Conservation (phyloP, 2,113 vertebrate genomes). For the Percopsis transmontana region DNA sequence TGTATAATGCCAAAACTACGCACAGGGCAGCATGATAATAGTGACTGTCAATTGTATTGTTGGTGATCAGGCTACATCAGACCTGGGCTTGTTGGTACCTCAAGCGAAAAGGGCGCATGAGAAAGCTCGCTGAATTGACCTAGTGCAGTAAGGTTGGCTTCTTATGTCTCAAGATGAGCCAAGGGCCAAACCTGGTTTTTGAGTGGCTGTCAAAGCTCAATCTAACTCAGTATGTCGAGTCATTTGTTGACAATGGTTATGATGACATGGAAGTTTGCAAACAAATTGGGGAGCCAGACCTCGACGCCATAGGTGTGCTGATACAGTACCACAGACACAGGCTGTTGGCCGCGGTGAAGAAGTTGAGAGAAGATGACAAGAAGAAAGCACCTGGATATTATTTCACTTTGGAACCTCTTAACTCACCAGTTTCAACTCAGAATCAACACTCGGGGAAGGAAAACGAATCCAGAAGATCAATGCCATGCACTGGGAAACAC, state of each 20-base stretch:
- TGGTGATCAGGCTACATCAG: background rate
- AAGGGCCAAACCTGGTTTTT: constrained; percentile 85
- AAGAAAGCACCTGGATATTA: constrained; percentile 82
- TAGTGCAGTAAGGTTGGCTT: background rate
- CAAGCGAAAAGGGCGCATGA: background rate
- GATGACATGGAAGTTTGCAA: constrained; percentile 98
- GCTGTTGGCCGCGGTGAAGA: constrained; percentile 85
- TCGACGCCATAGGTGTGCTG: constrained; percentile 93
- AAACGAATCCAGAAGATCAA: constrained; percentile 22
- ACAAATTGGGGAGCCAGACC: constrained; percentile 94
- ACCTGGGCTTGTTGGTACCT: background rate
- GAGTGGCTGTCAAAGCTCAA: constrained; percentile 93
- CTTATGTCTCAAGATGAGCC: constrained; percentile 80
- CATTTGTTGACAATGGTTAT: constrained; percentile 96
- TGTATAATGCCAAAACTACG: background rate
- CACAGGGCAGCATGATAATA: background rate
- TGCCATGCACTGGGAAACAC: constrained; percentile 44
- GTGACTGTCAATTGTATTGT: too few species aligned
- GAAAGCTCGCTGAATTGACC: background rate
- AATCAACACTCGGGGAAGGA: constrained; percentile 51
- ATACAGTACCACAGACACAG: constrained; percentile 85
- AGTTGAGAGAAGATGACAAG: constrained; percentile 83
- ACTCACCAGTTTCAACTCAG: constrained; percentile 41
- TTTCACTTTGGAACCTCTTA: constrained; percentile 91
- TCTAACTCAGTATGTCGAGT: constrained; percentile 89